Conservation (phyloP, 2,113 vertebrate species). For the Athene noctua region DNA sequence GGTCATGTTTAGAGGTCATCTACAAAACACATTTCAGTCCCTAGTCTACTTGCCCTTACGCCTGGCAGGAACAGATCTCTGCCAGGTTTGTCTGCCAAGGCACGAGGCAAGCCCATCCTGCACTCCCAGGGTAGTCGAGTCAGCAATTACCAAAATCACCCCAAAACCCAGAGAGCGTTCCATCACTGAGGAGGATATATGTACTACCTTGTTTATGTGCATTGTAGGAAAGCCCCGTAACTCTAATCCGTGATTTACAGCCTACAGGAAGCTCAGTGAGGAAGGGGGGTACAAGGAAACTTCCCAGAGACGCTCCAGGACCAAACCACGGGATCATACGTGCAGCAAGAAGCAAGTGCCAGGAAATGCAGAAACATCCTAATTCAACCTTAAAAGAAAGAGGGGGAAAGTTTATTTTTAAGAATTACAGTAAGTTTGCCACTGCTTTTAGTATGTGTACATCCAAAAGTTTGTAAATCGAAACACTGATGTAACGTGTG, state of each 20-base stretch:
- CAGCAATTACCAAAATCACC: background rate
- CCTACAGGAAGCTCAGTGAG: rapidly evolving
- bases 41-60: rapidly evolving
- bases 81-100: background rate
- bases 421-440: background rate
- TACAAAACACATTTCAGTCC: background rate
- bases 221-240: background rate
- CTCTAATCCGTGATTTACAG: background rate
- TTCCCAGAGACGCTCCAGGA: background rate
- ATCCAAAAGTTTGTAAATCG: background rate
- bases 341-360: too few species aligned
- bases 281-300: background rate
- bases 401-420: too few species aligned
- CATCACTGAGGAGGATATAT: rapidly evolving
- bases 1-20: background rate
- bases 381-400: background rate
- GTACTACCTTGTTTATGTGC: rapidly evolving
- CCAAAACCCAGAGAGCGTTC: background rate
- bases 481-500: rapidly evolving
- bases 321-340: rapidly evolving
- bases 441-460: too few species aligned
- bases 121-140: too few species aligned
- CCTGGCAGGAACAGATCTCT: background rate
- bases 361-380: rapidly evolving
- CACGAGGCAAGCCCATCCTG: rapidly evolving